Conservation (phyloP, 2,888 invertebrate genomes). For the Apodemia hepburni region DNA sequence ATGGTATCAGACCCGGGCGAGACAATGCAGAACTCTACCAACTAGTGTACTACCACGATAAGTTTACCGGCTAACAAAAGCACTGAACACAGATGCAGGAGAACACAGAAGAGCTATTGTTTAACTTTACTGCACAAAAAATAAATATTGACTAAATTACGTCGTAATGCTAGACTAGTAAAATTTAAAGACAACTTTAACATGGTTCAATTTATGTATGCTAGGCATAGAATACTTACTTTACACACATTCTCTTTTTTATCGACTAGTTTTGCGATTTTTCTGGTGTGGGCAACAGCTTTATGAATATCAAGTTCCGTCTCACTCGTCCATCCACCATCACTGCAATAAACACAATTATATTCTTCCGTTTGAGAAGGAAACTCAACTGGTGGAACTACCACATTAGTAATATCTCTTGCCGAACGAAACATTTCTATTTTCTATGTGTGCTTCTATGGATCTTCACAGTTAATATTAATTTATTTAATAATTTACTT, state of each 20-base stretch:
- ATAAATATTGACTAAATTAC: neutral
- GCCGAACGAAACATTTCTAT: conserved; percentile 14
- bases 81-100: too few species aligned
- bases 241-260: conserved; percentile 26
- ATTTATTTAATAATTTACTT: too few species aligned
- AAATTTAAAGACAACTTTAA: neutral
- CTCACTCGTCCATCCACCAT: conserved; percentile 43
- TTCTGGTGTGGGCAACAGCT: conserved; percentile 32
- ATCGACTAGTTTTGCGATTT: conserved; percentile 12
- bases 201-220: too few species aligned
- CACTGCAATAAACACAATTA: conserved; percentile 37
- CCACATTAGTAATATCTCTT: conserved; percentile 1
- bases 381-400: neutral
- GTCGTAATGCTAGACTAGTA: neutral
- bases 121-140: too few species aligned
- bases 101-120: neutral
- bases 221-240: conserved; percentile 27
- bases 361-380: neutral
- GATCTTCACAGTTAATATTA: too few species aligned
- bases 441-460: too few species aligned
- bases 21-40: too few species aligned
- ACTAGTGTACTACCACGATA: too few species aligned
- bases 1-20: too few species aligned
- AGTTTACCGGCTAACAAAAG: too few species aligned
- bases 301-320: conserved; percentile 50